phyloP scores from a whole-genome alignment of 64 coral and sea anemone genomes.

The Catalaphyllia jardinei region DNA sequence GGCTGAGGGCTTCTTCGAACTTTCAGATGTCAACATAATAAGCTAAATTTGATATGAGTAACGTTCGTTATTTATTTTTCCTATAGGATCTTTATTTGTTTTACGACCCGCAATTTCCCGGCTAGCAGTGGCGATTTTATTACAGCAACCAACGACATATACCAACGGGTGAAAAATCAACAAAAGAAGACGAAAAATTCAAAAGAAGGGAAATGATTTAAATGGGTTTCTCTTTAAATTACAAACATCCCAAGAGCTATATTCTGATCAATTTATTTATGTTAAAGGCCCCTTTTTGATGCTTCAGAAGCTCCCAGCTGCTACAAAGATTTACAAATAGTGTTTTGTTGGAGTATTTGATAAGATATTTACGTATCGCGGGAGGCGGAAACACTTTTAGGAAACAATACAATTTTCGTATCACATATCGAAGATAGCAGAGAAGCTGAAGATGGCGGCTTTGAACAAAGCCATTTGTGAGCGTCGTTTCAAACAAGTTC shows the following conservation, averaged over 20 bases:
- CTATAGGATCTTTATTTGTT: neutral
- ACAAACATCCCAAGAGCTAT: neutral
- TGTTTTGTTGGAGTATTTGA: neutral
- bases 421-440: neutral
- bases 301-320: neutral
- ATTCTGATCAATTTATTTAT: neutral
- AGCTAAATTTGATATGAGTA: neutral
- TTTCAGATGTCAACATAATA: neutral
- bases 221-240: neutral
- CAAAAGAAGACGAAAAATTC: neutral
- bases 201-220: neutral
- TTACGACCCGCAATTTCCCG: neutral
- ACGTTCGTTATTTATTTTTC: neutral
- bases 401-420: neutral
- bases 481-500: slow-evolving; percentile 80
- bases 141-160: neutral
- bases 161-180: neutral
- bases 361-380: neutral
- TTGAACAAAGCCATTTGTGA: slow-evolving; percentile 79
- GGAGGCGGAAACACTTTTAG: slow-evolving; percentile 25
- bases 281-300: neutral
- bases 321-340: neutral
- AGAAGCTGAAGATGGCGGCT: slow-evolving; percentile 29
- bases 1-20: neutral
- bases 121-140: neutral